Conservation (phyloP, 2,113 vertebrate species). For the Petroica traversi region DNA sequence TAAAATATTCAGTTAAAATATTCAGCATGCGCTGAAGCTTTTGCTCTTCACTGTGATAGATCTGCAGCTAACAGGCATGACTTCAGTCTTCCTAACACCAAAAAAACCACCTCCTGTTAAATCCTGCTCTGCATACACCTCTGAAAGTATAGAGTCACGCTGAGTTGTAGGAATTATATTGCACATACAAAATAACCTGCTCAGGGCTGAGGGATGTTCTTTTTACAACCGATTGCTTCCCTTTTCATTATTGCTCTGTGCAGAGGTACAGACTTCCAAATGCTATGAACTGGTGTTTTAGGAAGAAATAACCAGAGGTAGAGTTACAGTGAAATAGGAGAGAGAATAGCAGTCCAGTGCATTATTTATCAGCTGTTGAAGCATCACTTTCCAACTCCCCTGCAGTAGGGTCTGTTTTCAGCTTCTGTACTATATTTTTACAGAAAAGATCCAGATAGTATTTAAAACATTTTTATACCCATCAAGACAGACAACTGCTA, state of each 20-base stretch:
- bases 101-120: not conserved
- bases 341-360: slow-evolving; percentile 2
- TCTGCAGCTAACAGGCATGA: not conserved
- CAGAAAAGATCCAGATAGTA: not conserved
- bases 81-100: not conserved
- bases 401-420: not conserved
- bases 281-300: not conserved
- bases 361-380: slow-evolving; percentile 58
- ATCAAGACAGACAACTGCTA: not conserved
- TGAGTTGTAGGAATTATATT: not conserved
- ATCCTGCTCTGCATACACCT: not conserved
- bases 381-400: not conserved
- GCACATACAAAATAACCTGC: not conserved
- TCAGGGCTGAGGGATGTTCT: not conserved
- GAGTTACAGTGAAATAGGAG: not conserved
- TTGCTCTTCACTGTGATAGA: not conserved
- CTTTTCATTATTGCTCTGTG: not conserved
- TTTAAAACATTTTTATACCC: not conserved
- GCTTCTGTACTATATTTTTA: not conserved
- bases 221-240: not conserved
- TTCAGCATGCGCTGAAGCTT: not conserved
- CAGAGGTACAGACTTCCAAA: not conserved
- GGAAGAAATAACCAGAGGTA: not conserved
- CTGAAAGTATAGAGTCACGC: not conserved
- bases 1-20: not conserved